A percentile compares a stretch with the other conserved stretches of the same genome.
Evolutionary conservation across 2,888 invertebrate genomes (phyloP).

Genomic region (Limnephilus auricula): DNA sequence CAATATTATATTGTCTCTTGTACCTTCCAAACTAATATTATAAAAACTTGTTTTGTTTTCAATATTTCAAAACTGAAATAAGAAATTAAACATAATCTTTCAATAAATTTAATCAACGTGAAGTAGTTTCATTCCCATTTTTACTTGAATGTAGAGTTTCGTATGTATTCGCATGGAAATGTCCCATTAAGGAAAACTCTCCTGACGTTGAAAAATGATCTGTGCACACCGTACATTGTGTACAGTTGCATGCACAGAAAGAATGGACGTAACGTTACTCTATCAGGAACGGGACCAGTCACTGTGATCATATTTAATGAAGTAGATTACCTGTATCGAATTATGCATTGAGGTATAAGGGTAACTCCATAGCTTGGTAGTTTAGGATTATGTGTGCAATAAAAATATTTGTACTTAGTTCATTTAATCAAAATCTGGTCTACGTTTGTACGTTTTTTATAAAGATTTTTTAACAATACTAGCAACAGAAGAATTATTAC

Average conservation of each 20-base stretch:
- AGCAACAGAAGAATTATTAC: too few relatives aligned
- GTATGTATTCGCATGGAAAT: slow-evolving; percentile 19
- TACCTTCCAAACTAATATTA: too few relatives aligned
- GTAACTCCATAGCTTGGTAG: background rate
- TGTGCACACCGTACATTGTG: too few relatives aligned
- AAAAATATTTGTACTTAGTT: too few relatives aligned
- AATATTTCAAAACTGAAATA: too few relatives aligned
- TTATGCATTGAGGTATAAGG: background rate
- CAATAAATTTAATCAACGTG: background rate
- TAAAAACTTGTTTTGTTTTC: too few relatives aligned
- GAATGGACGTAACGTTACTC: background rate
- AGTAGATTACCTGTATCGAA: background rate
- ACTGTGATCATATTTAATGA: background rate
- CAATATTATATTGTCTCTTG: too few relatives aligned
- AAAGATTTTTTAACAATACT: too few relatives aligned
- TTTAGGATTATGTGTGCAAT: background rate
- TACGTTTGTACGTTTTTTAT: too few relatives aligned
- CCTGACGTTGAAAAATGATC: slow-evolving; percentile 43
- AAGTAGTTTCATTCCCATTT: background rate
- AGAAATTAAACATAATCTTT: background rate
- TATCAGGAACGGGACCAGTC: background rate
- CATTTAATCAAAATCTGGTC: too few relatives aligned
- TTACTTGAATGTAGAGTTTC: background rate
- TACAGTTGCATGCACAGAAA: background rate
- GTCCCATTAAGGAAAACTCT: slow-evolving; percentile 38